Evolutionary conservation across 2,797 vertebrate genomes (phyloP).

Genomic region (Cirrhinus mrigala): DNA sequence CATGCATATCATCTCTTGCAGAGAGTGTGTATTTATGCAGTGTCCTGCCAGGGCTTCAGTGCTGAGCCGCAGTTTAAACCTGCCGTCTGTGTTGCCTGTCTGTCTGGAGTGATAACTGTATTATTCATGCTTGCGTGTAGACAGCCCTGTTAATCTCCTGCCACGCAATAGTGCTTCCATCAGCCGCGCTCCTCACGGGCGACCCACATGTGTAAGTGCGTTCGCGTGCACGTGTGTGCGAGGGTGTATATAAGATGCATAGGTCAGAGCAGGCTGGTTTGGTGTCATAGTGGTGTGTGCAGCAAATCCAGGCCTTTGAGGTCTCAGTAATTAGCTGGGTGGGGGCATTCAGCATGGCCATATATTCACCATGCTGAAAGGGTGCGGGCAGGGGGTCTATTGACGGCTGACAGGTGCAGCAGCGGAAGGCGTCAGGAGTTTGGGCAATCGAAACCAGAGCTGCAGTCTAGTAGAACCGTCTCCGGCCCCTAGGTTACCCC

Average conservation of each 20-base stretch:
- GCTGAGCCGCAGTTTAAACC: constrained; percentile 68
- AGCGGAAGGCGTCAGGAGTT: constrained; percentile 78
- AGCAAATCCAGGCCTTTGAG: constrained; percentile 67
- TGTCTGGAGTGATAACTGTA: constrained; percentile 79
- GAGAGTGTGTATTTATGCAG: constrained; percentile 50
- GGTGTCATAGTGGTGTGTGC: constrained; percentile 61
- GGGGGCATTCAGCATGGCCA: constrained; percentile 81
- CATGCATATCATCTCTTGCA: background rate
- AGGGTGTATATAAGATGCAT: constrained; percentile 33
- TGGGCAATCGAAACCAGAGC: constrained; percentile 80
- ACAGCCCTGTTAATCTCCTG: constrained; percentile 79
- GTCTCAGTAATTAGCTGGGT: constrained; percentile 83
- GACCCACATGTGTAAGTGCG: constrained; percentile 24
- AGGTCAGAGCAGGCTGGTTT: constrained; percentile 45
- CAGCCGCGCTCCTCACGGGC: constrained; percentile 49
- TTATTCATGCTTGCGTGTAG: constrained; percentile 84
- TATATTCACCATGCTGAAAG: constrained; percentile 93
- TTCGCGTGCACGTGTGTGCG: constrained; percentile 15
- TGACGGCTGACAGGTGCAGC: constrained; percentile 90
- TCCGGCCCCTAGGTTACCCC: constrained; percentile 68
- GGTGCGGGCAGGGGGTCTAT: constrained; percentile 84
- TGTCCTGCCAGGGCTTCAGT: constrained; percentile 64
- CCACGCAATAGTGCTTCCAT: constrained; percentile 55
- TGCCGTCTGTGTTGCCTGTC: constrained; percentile 73
- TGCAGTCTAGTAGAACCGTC: constrained; percentile 68